Base-by-base conservation (phyloP, 2,888 invertebrate species). In the Glyphotaelius pellucidus region DNA sequence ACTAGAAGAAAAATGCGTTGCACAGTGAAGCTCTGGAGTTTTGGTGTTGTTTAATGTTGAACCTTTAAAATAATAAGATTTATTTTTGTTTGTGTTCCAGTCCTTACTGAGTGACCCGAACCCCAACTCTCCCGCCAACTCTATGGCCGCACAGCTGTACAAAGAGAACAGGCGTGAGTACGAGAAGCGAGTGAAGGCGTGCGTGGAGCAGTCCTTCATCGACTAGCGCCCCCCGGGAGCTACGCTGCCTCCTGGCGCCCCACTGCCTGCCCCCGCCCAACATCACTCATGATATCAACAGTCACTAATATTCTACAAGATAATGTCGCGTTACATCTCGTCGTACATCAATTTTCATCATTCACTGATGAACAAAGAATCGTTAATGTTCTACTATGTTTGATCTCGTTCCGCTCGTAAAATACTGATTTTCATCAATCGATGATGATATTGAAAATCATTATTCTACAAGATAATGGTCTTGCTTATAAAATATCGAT, bases 81-180 rank as follows among this genome's bases (percentile, higher is more conserved):
- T 19, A 25, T 67, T 67, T 25, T 38, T 83, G 38, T 92, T 81
- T 92, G 32, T 86, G 25, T 97, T 98, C 95, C 97, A 99, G 99
- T 99, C 99, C 95, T 97, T 99, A 96, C 97, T 99, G 96, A 99
- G 99, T 97, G 99, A 99, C 97, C 99, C 99, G 93, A 99, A 99
- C 96, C 99, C 99, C 94, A 99, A 99, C 97, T 99, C 99, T 94
- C 99, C 99, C 95, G 99, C 99, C 94, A 99, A 99, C 96, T 99
- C 99, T 94, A 98, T 99, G 97, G 99, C 99, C 95, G 99, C 99
- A 94, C 99, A 99, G 96, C 97, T 99, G 95, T 99, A 99, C 96
- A 99, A 99, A 97, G 99, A 99, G 96, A 99, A 99, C 96, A 97
- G 99, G 95, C 97, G 99, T 95, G 99, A 99, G 96, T 99, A 99